phyloP scores from a whole-genome alignment of 2,888 invertebrate genomes.

The Epiblema foenella region DNA sequence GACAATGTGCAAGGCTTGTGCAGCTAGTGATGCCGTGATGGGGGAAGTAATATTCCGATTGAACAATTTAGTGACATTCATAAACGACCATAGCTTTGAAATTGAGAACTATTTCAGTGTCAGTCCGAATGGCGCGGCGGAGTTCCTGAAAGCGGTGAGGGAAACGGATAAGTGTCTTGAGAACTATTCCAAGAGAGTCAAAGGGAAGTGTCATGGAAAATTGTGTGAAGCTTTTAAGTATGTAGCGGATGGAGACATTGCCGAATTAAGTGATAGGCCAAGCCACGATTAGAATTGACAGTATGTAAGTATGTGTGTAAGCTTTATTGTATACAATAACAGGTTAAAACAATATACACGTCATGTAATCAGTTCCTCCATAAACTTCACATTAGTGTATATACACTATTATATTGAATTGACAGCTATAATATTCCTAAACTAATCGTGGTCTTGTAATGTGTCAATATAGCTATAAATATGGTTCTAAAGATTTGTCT shows the following conservation, averaged over 20 bases:
- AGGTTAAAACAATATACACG: too few species aligned
- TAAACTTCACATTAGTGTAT: too few species aligned
- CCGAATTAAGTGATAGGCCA: background rate
- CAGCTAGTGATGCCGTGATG: constrained; percentile 70
- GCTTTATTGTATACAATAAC: too few species aligned
- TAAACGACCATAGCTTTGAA: constrained; percentile 73
- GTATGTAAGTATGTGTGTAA: too few species aligned
- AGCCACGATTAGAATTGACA: too few species aligned
- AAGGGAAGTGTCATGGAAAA: constrained; percentile 68
- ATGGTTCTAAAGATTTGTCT: background rate
- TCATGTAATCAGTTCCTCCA: too few species aligned
- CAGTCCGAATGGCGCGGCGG: constrained; percentile 71
- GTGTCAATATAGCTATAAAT: too few species aligned
- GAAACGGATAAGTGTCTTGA: constrained; percentile 64
- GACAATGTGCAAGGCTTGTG: constrained; percentile 70
- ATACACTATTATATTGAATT: too few species aligned
- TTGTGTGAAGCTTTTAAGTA: constrained; percentile 63
- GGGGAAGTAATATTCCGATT: constrained; percentile 71
- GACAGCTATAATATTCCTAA: too few species aligned
- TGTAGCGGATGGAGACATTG: background rate
- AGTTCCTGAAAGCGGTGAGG: constrained; percentile 65
- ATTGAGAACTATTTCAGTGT: constrained; percentile 74
- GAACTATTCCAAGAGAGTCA: constrained; percentile 70
- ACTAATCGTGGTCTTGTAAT: too few species aligned
- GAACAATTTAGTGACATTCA: constrained; percentile 67